Base-by-base conservation (phyloP, 2,113 vertebrate genomes). In the Lucifuga dentata region DNA sequence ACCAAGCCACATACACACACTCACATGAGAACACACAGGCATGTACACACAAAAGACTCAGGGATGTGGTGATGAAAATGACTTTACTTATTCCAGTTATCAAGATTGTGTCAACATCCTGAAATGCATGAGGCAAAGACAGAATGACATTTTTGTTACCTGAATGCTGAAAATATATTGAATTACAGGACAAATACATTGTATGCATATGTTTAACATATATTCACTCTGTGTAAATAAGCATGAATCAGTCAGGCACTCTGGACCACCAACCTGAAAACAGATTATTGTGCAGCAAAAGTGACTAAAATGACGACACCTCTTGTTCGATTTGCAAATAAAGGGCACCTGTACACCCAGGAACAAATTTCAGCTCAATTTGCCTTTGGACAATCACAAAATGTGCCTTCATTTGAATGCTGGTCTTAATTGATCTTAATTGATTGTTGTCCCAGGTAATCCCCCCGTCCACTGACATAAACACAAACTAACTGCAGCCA, bases 391-490 rank as follows among this genome's bases (percentile, higher is more conserved):
- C 59, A 43, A 69, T 59, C 59, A 76, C 50, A 61, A 17, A 50
- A 29, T 48, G 8, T 11, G 41, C 33, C 1, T 36, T 36, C 43
- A 20, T 38, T 59, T 60, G 26, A 35, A n/a, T 24, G 21, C 43
- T 11, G 68, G 52, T 73, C 15, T 73, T 76, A 70, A 59, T 5
- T 7, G 3, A 29, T 29, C 26, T 29, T 29, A 29, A 29, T 5
- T 29, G 43, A 74, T 80, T 70, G 63, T 73, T 68, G 35, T 67
- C 36, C 40, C 12, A 38, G 53, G 65, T 76, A 64, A 69, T 68
- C 8, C 9, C 3, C 38, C 19, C 26, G n/a, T 60, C 29, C 44
- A 20, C 46, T 66, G 49, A 70, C 51, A 24, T 12, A 19, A 10
- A 33, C 35, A 6, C 3, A 8, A 11, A 6, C 19, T 1, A 8